These are phyloP conservation scores for Beris morrisii DNA, from an alignment of 2,888 invertebrate species.

Conservation along the genomic window DNA sequence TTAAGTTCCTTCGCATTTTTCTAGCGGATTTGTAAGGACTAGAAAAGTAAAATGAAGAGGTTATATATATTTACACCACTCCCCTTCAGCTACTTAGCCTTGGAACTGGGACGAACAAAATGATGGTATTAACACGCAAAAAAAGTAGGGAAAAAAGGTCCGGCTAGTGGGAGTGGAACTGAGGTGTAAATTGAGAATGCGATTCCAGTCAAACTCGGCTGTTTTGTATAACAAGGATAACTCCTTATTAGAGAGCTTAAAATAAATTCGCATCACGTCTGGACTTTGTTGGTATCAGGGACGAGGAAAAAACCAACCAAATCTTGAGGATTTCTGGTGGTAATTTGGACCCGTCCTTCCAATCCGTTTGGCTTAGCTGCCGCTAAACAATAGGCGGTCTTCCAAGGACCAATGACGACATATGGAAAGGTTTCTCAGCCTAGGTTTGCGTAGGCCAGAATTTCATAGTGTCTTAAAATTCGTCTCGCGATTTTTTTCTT, in stretches of 20 bases:
- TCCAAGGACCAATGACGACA: constrained; percentile 13
- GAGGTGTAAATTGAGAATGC: constrained; percentile 9
- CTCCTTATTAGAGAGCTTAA: constrained; percentile 31
- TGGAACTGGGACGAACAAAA: constrained; percentile 14
- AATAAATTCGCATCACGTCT: constrained; percentile 37
- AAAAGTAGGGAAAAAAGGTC: constrained; percentile 9
- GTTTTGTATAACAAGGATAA: constrained; percentile 25
- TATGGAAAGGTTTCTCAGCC: not conserved
- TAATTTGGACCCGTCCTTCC: constrained; percentile 14
- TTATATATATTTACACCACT: constrained; percentile 18
- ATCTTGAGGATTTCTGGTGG: not conserved
- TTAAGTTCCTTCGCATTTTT: constrained; percentile 32
- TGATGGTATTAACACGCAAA: constrained; percentile 22
- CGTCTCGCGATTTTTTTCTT: constrained; percentile 32
- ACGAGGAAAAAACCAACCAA: not conserved
- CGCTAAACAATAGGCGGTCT: constrained; percentile 1
- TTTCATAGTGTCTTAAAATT: constrained; percentile 15
- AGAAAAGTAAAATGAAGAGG: constrained; percentile 11
- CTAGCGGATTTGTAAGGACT: constrained; percentile 8
- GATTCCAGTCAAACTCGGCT: constrained; percentile 10
- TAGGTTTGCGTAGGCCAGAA: not conserved
- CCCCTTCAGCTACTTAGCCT: not conserved
- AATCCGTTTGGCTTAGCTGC: constrained; percentile 25
- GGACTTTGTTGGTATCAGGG: constrained; percentile 5
- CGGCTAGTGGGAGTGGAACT: not conserved